Evolutionary conservation across 2,113 vertebrate species (phyloP).

Genomic region (Rhabdomys dilectus): DNA sequence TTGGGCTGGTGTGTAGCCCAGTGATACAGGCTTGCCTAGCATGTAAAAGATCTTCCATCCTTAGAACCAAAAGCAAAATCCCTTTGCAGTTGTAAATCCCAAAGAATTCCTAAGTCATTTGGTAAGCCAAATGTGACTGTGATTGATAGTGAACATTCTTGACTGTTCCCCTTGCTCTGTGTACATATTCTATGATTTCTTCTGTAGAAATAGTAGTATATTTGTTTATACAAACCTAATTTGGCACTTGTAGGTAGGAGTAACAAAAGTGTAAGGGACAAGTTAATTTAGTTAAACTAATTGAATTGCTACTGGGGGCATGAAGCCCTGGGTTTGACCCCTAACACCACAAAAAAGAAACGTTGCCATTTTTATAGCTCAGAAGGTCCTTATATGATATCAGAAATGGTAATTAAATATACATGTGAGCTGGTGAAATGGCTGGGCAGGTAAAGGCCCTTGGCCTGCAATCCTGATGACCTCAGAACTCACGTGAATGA

Average conservation of each 20-base stretch:
- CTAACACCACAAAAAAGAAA: background rate
- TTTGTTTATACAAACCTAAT: conserved; percentile 26
- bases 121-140: conserved; percentile 20
- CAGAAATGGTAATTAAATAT: background rate
- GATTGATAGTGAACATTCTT: conserved; percentile 21
- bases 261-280: background rate
- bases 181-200: conserved; percentile 1
- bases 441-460: background rate
- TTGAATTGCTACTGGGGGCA: background rate
- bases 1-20: background rate
- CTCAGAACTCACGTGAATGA: background rate
- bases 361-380: conserved; percentile 1
- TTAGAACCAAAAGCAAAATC: background rate
- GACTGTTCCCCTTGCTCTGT: background rate
- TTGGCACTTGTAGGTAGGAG: background rate
- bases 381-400: conserved; percentile 4
- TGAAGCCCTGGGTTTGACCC: background rate
- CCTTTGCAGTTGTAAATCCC: conserved; percentile 12
- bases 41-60: background rate
- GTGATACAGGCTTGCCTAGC: background rate
- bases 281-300: conserved; percentile 26
- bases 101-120: conserved; percentile 46
- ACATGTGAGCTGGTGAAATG: background rate
- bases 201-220: conserved; percentile 13
- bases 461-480: background rate